Conservation (phyloP, 2,113 vertebrate genomes). For the Sphaerodactylus townsendi region DNA sequence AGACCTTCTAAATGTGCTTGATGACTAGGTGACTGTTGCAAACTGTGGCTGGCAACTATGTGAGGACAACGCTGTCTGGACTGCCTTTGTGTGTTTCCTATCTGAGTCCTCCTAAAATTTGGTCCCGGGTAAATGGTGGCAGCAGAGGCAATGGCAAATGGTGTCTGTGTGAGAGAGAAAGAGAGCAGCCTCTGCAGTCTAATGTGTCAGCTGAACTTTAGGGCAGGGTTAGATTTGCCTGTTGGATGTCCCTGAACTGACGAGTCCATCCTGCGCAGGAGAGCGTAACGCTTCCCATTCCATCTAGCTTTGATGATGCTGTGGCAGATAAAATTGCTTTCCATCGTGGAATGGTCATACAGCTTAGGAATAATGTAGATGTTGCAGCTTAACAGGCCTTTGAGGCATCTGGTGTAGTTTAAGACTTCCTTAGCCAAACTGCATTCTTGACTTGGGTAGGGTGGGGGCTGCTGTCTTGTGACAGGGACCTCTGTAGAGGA, state of each 20-base stretch:
- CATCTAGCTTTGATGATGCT: background rate
- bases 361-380: background rate
- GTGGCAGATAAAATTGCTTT: background rate
- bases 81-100: background rate
- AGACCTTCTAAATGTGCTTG: background rate
- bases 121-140: background rate
- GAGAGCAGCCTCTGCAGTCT: no score
- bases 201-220: background rate
- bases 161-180: no score
- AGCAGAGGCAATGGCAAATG: background rate
- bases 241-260: background rate
- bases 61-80: background rate
- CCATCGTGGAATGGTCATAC: background rate
- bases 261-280: no score
- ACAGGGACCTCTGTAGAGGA: no score
- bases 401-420: background rate
- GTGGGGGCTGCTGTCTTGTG: background rate
- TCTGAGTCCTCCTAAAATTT: background rate
- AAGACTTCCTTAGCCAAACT: background rate
- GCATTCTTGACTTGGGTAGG: no score
- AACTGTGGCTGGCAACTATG: background rate
- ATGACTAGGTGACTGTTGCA: background rate
- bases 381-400: background rate
- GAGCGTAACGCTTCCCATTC: background rate
- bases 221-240: background rate